Evolutionary conservation across 2,797 vertebrate species (phyloP).

Genomic region (Esox lucius): DNA sequence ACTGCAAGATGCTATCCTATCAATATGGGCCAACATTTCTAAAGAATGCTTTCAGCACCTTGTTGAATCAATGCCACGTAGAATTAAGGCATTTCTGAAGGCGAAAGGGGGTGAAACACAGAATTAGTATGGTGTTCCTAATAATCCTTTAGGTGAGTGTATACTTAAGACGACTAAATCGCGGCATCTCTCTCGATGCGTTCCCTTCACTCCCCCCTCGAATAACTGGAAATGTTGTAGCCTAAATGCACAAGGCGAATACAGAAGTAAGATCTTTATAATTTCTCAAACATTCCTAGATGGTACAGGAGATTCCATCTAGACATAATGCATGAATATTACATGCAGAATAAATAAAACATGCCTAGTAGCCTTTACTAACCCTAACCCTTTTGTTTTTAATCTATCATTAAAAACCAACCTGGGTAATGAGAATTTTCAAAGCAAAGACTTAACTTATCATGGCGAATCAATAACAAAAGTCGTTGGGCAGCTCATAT

Average conservation of each 20-base stretch:
- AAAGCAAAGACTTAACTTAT: not conserved
- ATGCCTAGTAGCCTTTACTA: slow-evolving; percentile 31
- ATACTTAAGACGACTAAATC: not conserved
- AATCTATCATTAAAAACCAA: slow-evolving; percentile 1
- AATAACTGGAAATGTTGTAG: not conserved
- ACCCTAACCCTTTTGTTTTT: not conserved
- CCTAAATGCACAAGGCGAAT: not conserved
- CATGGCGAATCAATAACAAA: not conserved
- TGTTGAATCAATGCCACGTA: too few species aligned
- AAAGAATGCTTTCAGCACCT: too few species aligned
- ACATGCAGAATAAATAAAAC: slow-evolving; percentile 50
- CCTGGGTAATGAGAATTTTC: slow-evolving; percentile 14
- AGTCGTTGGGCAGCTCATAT: not conserved
- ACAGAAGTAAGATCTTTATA: slow-evolving; percentile 5
- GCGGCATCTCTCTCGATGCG: not conserved
- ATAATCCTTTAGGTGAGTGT: too few species aligned
- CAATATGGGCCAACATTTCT: too few species aligned
- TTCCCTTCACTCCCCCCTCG: not conserved
- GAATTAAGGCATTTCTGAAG: too few species aligned
- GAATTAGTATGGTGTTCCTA: too few species aligned
- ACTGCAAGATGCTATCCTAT: too few species aligned
- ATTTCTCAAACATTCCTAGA: slow-evolving; percentile 8
- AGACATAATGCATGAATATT: slow-evolving; percentile 49
- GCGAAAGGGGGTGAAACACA: too few species aligned
- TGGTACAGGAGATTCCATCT: slow-evolving; percentile 15